Base-by-base conservation (phyloP, 2,888 invertebrate genomes). In the Macrosiphum euphorbiae region DNA sequence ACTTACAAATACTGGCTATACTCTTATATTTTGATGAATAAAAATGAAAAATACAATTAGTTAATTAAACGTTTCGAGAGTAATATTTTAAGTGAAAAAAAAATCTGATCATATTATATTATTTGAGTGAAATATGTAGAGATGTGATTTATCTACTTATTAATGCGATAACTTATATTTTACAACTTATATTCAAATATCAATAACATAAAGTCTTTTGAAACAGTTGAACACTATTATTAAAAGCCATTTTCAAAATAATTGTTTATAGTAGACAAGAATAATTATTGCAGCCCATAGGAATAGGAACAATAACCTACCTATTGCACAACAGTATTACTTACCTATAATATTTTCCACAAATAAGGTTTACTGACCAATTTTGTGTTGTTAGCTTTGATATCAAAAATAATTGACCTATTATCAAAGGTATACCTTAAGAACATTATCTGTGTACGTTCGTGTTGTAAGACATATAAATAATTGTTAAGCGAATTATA, bases 221-320 rank as follows among this genome's bases (percentile, higher is more conserved):
- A n/a, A 67, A n/a, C 13, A 67, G 16, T 67, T 67, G n/a, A n/a
- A n/a, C n/a, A n/a, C 5, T 67, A 67, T 67, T 67, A n/a, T 67
- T n/a, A 13, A 67, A 67, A 67, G 5, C n/a, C 5, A 67, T 67
- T 67, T 67, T n/a, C 1, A 67, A n/a, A 67, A 67, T 16, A 16
- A 67, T n/a, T 67, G 13, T 67, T 61, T 28, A n/a, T 67, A n/a
- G 16, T 67, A 16, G 5, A n/a, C 13, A n/a, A 67, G 50, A n/a
- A n/a, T n/a, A 16, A n/a, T n/a, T n/a, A n/a, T n/a, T 16, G n/a
- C 0, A n/a, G n/a, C 0, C 20, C 20, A 44, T 44, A 44, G 44
- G 44, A 44, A 20, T 20, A 20, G 20, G 20, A 4, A 55, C n/a
- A n/a, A n/a, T 24, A 20, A 55, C 20, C 52, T 61, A 61, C 5